These are phyloP conservation scores for Cryptosula pallasiana DNA, from an alignment of 2,888 invertebrate genomes.

Conservation along the genomic window DNA sequence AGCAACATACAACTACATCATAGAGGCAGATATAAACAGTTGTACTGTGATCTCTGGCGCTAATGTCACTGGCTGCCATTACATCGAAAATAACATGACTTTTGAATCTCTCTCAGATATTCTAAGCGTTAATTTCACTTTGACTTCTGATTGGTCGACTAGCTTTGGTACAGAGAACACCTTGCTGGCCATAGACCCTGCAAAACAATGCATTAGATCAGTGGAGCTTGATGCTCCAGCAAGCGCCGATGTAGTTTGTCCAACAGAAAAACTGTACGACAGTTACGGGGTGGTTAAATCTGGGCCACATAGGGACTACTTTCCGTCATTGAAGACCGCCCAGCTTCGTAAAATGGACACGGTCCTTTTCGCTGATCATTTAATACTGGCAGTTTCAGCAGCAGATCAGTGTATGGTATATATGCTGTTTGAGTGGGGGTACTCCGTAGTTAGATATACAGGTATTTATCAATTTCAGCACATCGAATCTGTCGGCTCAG, in stretches of 20 bases:
- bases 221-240: not conserved
- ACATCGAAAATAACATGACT: not conserved
- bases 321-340: not conserved
- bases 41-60: not conserved
- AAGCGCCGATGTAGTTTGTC: not conserved
- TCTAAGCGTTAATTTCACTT: not conserved
- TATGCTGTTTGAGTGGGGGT: not conserved
- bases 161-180: not conserved
- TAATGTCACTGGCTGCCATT: not conserved
- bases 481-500: not conserved
- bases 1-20: not conserved
- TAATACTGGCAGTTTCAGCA: not conserved
- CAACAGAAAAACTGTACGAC: not conserved
- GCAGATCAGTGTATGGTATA: not conserved
- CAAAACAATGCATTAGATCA: not conserved
- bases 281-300: not conserved
- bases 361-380: not conserved
- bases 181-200: not conserved
- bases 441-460: not conserved
- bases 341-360: not conserved
- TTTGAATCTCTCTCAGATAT: not conserved
- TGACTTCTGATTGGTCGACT: not conserved
- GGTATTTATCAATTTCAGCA: not conserved
- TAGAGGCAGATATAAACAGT: not conserved
- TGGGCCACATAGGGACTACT: not conserved